A percentile compares a stretch with the other conserved stretches of the same genome.
phyloP scores from a whole-genome alignment of 2,888 invertebrate species.

The Amaurobius ferox region DNA sequence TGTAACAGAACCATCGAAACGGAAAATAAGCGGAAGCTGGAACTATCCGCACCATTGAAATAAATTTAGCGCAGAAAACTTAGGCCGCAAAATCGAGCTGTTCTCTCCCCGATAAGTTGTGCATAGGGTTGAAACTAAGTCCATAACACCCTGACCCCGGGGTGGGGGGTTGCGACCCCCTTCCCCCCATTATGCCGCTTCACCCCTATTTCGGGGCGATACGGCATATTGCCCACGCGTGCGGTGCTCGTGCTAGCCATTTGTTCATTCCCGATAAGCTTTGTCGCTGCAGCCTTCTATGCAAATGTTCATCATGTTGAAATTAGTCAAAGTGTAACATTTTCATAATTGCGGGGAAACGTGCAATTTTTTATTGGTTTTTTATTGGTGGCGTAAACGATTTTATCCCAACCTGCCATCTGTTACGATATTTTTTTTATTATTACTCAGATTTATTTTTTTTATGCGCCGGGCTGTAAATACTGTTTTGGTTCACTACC shows the following conservation, averaged over 20 bases:
- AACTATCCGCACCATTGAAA: neutral
- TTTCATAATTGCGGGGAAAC: constrained; percentile 62
- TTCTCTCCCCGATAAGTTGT: constrained; percentile 18
- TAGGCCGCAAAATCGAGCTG: neutral
- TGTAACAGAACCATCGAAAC: neutral
- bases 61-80: constrained; percentile 14
- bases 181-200: neutral
- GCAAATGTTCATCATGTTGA: constrained; percentile 46
- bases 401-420: constrained; percentile 63
- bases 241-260: constrained; percentile 47
- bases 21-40: neutral
- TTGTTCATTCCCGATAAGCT: constrained; percentile 60
- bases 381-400: constrained; percentile 42
- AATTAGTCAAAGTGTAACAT: constrained; percentile 70
- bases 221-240: constrained; percentile 27
- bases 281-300: constrained; percentile 27
- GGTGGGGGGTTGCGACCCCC: constrained; percentile 33
- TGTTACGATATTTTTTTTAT: constrained; percentile 45
- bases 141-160: constrained; percentile 42
- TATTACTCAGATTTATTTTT: neutral
- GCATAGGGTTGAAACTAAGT: constrained; percentile 33
- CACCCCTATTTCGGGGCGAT: neutral
- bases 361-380: constrained; percentile 17
- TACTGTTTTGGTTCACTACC: constrained; percentile 44
- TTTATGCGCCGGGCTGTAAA: constrained; percentile 20